Base-by-base conservation (phyloP, 2,888 invertebrate genomes). In the Drosophila demipolita region DNA sequence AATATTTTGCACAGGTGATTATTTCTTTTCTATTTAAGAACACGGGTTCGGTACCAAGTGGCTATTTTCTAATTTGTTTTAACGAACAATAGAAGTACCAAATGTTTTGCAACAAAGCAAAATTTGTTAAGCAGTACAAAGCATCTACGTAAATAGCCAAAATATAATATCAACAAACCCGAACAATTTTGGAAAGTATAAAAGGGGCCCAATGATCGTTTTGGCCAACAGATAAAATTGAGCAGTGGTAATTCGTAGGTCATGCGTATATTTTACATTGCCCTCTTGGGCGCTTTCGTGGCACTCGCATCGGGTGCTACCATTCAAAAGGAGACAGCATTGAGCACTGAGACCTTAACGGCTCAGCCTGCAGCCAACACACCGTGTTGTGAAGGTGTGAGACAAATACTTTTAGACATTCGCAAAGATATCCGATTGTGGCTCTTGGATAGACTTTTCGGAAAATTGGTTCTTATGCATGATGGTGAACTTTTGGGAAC, bases 1-100 rank as follows among this genome's bases (percentile, higher is more conserved):
- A 84, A 84, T 89, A 89, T 84, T 89, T 87, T 69, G 55, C 75
- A 89, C 87, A 89, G 63, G 67, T 84, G 87, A 71, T 74, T 50
- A 61, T 50, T 58, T 60, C 66, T 60, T 59, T 67, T 59, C 45
- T 61, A 45, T 54, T 53, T 23, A 26, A 49, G 42, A 62, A 62
- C 42, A 29, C 35, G 17, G 53, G 49, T 61, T 67, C 12, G n/a
- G 40, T 49, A 60, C 32, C 20, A 58, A 48, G 9, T 42, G 17
- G 32, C 50, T 33, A 48, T 53, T 53, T 66, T 45, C 38, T 66
- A 36, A 63, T 32, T 53, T 53, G 60, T 50, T 74, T 68, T 53
- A 50, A n/a, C 26, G 50, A 80, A 84, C 87, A 84, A 87, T 71
- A 23, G 58, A 71, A 52, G 45, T 62, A 59, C 82, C 89, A 84